These are phyloP conservation scores for Malachius bipustulatus DNA, from an alignment of 2,888 invertebrate species.

Conservation along the genomic window DNA sequence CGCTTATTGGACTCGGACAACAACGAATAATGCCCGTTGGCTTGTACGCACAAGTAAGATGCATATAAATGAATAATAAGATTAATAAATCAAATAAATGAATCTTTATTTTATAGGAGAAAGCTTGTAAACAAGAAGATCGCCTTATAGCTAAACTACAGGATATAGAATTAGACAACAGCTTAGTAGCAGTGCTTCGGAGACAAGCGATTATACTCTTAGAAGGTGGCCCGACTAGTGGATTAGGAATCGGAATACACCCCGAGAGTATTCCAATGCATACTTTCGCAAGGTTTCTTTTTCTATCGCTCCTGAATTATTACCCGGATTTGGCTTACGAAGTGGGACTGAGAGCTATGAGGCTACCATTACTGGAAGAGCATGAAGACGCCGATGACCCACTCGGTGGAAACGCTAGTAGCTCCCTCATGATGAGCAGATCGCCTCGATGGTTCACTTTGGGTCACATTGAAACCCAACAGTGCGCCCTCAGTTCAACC, in stretches of 20 bases:
- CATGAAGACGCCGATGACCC: constrained; percentile 53
- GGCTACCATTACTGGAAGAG: constrained; percentile 64
- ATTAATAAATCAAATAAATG: too few species aligned
- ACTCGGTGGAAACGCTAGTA: constrained; percentile 38
- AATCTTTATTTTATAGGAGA: constrained; percentile 44
- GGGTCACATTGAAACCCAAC: constrained; percentile 69
- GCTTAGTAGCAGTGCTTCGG: constrained; percentile 53
- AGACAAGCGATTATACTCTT: constrained; percentile 57
- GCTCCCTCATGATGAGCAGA: constrained; percentile 44
- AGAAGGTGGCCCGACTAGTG: constrained; percentile 67
- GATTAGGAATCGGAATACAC: constrained; percentile 62
- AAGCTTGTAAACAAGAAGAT: constrained; percentile 63
- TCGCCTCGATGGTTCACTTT: constrained; percentile 69
- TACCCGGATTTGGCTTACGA: constrained; percentile 70
- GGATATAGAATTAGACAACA: constrained; percentile 64
- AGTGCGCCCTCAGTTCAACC: constrained; percentile 65
- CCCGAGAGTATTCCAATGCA: constrained; percentile 76
- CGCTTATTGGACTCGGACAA: constrained; percentile 66
- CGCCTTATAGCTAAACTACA: constrained; percentile 62
- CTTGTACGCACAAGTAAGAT: constrained; percentile 57
- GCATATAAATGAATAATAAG: constrained; percentile 5
- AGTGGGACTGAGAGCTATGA: constrained; percentile 67
- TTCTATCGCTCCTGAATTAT: constrained; percentile 60
- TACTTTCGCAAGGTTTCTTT: constrained; percentile 69
- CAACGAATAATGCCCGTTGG: constrained; percentile 69